Evolutionary conservation across 1,140 invertebrate genomes (phyloP).

Genomic region (Onthophagus taurus): DNA sequence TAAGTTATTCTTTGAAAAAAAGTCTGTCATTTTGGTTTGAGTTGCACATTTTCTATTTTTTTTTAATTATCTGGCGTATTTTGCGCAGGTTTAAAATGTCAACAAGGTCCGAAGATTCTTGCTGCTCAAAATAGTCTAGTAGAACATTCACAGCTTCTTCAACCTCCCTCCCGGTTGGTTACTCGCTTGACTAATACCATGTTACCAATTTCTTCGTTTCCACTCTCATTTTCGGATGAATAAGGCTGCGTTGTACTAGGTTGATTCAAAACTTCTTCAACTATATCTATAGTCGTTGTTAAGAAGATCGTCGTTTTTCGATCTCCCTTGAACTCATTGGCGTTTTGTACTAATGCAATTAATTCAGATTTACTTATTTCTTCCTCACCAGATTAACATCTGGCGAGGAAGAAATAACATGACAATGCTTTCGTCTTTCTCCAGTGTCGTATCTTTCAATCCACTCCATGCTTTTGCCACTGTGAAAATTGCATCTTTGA

Average conservation of each 20-base stretch:
- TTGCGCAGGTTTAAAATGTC: conserved; percentile 6
- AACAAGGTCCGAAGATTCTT: conserved; percentile 7
- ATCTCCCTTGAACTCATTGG: conserved; percentile 3
- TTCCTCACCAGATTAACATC: conserved; percentile 2
- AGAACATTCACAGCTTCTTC: no score
- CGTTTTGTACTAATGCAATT: conserved; percentile 3
- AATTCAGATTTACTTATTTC: conserved; percentile 5
- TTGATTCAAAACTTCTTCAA: conserved; percentile 7
- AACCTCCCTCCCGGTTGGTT: conserved; percentile 2
- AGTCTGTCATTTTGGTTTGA: conserved; percentile 1
- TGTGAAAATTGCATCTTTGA: conserved; percentile 14
- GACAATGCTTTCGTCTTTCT: conserved; percentile 1
- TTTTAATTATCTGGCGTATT: conserved; percentile 8
- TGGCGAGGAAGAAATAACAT: no score
- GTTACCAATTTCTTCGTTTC: conserved; percentile 4
- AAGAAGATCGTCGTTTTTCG: neutral
- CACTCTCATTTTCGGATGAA: conserved; percentile 8
- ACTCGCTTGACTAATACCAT: conserved; percentile 4
- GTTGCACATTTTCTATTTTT: neutral
- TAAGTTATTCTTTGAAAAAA: conserved; percentile 2
- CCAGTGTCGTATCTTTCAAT: conserved; percentile 17
- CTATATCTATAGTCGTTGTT: conserved; percentile 1
- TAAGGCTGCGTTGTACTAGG: neutral
- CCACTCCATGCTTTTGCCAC: conserved; percentile 15
- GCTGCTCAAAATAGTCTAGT: no score